Percentiles rank a stretch among this genome's conserved stretches.
phyloP scores from a whole-genome alignment of 1,140 invertebrate genomes.

The Physella acuta region DNA sequence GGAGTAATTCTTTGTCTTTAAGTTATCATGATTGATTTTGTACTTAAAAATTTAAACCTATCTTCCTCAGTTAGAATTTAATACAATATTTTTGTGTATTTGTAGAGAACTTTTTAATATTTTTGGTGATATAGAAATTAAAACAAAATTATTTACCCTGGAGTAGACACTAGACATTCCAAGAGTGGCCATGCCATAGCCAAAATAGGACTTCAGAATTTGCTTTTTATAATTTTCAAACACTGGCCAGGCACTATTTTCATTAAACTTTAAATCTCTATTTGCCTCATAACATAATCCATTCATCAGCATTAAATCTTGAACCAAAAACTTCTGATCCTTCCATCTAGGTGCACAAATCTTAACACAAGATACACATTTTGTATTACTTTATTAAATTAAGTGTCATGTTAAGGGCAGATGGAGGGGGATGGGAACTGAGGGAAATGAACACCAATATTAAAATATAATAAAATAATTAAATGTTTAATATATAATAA shows the following conservation, averaged over 20 bases:
- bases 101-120: background rate
- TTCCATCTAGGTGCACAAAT: constrained; percentile 44
- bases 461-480: background rate
- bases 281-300: constrained; percentile 38
- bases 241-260: constrained; percentile 32
- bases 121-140: too few relatives aligned
- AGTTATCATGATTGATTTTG: too few relatives aligned
- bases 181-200: constrained; percentile 39
- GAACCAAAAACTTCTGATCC: constrained; percentile 29
- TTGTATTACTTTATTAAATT: background rate
- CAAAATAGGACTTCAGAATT: constrained; percentile 29
- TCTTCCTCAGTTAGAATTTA: background rate
- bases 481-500: background rate
- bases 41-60: too few relatives aligned
- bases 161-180: constrained; percentile 38
- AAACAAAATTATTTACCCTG: constrained; percentile 31
- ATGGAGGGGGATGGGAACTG: background rate
- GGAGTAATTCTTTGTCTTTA: too few relatives aligned
- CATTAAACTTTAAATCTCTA: constrained; percentile 28
- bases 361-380: constrained; percentile 27
- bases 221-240: constrained; percentile 34
- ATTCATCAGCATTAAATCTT: constrained; percentile 39
- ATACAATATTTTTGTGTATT: background rate
- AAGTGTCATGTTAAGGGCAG: too few relatives aligned
- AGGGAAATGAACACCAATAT: background rate